Conservation (phyloP, 2,888 invertebrate species). For the Heliconius erato region DNA sequence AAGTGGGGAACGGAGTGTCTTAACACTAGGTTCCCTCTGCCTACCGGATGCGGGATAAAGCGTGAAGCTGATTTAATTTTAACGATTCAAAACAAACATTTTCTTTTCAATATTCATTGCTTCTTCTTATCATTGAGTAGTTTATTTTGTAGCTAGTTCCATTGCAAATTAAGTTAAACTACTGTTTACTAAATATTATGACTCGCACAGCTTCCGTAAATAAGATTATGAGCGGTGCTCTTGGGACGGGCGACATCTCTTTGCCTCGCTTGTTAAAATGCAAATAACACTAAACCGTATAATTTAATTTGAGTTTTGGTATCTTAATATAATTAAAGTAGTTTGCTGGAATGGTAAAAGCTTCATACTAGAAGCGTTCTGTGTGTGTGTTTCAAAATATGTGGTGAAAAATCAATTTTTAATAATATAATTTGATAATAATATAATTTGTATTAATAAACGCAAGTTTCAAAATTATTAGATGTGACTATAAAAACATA, state of each 20-base stretch:
- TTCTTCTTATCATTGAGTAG: neutral
- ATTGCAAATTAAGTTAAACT: conserved; percentile 21
- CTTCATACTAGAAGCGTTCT: neutral
- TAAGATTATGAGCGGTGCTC: conserved; percentile 31
- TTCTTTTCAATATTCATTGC: neutral
- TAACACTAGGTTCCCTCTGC: neutral
- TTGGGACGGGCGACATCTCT: conserved; percentile 26
- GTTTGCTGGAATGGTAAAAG: neutral
- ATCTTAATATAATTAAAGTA: conserved; percentile 20
- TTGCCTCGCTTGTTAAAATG: conserved; percentile 33
- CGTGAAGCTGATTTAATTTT: too few relatives aligned
- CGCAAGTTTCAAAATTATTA: too few relatives aligned
- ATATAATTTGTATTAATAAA: too few relatives aligned
- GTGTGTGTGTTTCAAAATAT: neutral
- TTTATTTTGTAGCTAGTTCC: neutral
- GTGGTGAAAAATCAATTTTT: neutral
- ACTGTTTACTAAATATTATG: conserved; percentile 26
- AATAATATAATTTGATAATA: too few relatives aligned
- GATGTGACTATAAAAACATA: too few relatives aligned
- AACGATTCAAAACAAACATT: neutral
- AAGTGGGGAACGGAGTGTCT: neutral
- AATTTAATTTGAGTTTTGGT: conserved; percentile 27
- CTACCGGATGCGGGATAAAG: neutral
- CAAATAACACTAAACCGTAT: conserved; percentile 27
- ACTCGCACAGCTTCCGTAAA: conserved; percentile 21